These are phyloP conservation scores for Diplazon laetatorius DNA, from an alignment of 2,888 invertebrate genomes.

Conservation along the genomic window DNA sequence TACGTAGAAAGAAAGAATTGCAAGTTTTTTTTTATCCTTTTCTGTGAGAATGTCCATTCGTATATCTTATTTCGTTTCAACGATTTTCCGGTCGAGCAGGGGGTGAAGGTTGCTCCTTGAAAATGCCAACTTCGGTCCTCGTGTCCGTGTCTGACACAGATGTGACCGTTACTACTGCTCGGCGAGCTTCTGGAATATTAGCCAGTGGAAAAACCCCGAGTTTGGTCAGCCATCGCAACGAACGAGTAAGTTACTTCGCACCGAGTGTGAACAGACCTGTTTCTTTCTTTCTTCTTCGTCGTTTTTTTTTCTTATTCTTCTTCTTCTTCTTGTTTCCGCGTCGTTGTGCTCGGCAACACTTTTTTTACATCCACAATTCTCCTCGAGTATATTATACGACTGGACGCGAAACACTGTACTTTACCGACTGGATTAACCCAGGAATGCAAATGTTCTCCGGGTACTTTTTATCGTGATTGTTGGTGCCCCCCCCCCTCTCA, in stretches of 20 bases:
- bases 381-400: slow-evolving; percentile 20
- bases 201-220: slow-evolving; percentile 30
- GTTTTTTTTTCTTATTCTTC: slow-evolving; percentile 36
- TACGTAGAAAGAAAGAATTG: too few species aligned
- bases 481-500: too few species aligned
- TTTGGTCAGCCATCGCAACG: slow-evolving; percentile 49
- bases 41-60: neutral
- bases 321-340: slow-evolving; percentile 11
- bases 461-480: slow-evolving; percentile 46
- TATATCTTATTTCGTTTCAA: slow-evolving; percentile 4
- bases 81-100: slow-evolving; percentile 14
- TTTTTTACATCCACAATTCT: slow-evolving; percentile 32
- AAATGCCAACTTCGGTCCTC: neutral
- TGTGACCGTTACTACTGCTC: slow-evolving; percentile 19
- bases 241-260: slow-evolving; percentile 13
- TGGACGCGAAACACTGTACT: slow-evolving; percentile 12
- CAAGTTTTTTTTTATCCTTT: neutral
- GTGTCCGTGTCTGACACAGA: slow-evolving; percentile 26
- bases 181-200: neutral
- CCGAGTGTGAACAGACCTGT: slow-evolving; percentile 38
- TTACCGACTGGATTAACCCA: slow-evolving; percentile 28
- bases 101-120: slow-evolving; percentile 5
- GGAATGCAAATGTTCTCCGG: slow-evolving; percentile 45
- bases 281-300: slow-evolving; percentile 11
- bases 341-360: slow-evolving; percentile 37